phyloP scores from a whole-genome alignment of 1,140 invertebrate genomes.

The Bombus fervidus region DNA sequence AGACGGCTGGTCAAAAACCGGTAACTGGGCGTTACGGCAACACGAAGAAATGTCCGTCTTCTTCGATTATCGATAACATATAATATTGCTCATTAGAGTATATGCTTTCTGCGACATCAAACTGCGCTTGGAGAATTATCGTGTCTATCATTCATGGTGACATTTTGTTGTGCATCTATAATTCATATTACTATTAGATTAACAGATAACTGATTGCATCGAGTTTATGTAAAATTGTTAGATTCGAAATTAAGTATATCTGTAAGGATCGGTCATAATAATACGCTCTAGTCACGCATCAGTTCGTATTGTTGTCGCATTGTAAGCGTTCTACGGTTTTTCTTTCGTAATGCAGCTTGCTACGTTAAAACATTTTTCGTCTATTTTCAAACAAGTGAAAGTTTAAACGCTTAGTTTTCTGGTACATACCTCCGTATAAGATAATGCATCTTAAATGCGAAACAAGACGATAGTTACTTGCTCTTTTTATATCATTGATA shows the following conservation, averaged over 20 bases:
- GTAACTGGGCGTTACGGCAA: constrained; percentile 45
- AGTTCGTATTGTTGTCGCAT: constrained; percentile 34
- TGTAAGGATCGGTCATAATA: constrained; percentile 30
- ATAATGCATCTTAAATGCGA: constrained; percentile 5
- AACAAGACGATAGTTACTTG: constrained; percentile 3
- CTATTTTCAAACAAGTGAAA: constrained; percentile 5
- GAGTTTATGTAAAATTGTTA: constrained; percentile 14
- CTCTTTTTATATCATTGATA: not conserved
- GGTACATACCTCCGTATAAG: not conserved
- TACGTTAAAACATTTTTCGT: constrained; percentile 18
- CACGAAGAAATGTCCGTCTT: constrained; percentile 40
- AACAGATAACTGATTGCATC: constrained; percentile 3
- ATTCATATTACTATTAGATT: constrained; percentile 34
- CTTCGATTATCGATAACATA: constrained; percentile 36
- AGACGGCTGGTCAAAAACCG: constrained; percentile 42
- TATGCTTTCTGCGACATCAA: not conserved
- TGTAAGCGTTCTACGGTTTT: constrained; percentile 28
- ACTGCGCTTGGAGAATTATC: not conserved
- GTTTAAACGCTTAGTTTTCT: constrained; percentile 16
- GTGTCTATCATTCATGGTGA: not conserved
- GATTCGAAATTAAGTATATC: constrained; percentile 24
- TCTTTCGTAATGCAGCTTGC: constrained; percentile 11
- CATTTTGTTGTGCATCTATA: not conserved
- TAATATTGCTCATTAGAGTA: not conserved
- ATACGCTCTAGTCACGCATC: constrained; percentile 34